Evolutionary conservation across 2,797 vertebrate genomes (phyloP).

Genomic region (Acanthiza pusilla): DNA sequence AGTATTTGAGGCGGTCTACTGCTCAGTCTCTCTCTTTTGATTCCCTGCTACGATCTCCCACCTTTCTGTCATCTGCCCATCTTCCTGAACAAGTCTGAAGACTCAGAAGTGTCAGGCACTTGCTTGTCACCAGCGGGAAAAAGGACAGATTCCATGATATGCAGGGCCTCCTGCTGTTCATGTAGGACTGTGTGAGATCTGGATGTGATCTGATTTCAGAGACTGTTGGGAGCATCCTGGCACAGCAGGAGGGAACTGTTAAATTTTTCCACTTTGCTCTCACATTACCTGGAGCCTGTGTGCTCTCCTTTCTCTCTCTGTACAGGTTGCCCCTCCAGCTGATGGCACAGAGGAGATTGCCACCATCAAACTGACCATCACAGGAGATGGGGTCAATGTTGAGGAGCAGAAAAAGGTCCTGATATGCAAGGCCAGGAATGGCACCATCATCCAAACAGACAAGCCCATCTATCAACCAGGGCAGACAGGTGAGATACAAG

Average conservation of each 20-base stretch:
- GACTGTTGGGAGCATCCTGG: background rate
- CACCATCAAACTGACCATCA: conserved; percentile 59
- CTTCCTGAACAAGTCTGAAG: background rate
- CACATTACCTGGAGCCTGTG: background rate
- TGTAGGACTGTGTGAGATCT: background rate
- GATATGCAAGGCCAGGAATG: conserved; percentile 51
- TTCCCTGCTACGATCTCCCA: background rate
- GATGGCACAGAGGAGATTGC: conserved; percentile 63
- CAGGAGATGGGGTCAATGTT: background rate
- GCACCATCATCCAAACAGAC: conserved; percentile 80
- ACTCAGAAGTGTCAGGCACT: background rate
- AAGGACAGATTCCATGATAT: background rate
- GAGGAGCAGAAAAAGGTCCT: conserved; percentile 73
- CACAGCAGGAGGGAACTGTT: background rate
- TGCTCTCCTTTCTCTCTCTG: background rate
- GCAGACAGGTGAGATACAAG: conserved; percentile 73
- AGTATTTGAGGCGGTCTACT: background rate
- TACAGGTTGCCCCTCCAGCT: conserved; percentile 75
- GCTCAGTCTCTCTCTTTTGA: background rate
- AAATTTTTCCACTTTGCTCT: background rate
- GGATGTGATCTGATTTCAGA: background rate
- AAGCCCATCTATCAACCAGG: conserved; percentile 83
- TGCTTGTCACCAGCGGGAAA: background rate
- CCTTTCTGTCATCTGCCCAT: background rate
- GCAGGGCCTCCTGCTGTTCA: background rate